A percentile compares a stretch with the other conserved stretches of the same genome.
These are phyloP conservation scores for Tor tambroides DNA, from an alignment of 2,113 vertebrate genomes.

Conservation along the genomic window DNA sequence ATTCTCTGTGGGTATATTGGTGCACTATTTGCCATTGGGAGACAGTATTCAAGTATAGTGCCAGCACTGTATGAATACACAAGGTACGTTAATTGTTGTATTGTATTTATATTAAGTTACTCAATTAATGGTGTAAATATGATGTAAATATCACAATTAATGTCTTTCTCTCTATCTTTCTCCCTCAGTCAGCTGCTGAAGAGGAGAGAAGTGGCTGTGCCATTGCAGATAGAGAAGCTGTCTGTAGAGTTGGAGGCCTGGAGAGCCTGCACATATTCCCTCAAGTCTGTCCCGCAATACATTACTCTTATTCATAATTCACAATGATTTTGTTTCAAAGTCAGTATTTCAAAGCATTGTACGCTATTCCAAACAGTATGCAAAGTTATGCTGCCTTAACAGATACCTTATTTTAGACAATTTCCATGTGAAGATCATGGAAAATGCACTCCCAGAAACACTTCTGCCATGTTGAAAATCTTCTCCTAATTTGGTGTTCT, in stretches of 20 bases:
- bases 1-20: slow-evolving; percentile 92
- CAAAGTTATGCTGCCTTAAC: too few relatives aligned
- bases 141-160: too few relatives aligned
- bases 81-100: slow-evolving; percentile 74
- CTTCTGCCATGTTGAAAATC: too few relatives aligned
- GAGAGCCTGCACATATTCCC: slow-evolving; percentile 82
- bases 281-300: slow-evolving; percentile 39
- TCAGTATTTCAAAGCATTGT: too few relatives aligned
- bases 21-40: slow-evolving; percentile 87
- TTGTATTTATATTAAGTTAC: not conserved
- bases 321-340: too few relatives aligned
- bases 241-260: slow-evolving; percentile 91
- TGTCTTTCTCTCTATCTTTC: not conserved
- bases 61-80: slow-evolving; percentile 97
- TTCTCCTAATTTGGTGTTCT: too few relatives aligned
- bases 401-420: too few relatives aligned
- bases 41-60: slow-evolving; percentile 88
- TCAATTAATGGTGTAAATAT: not conserved
- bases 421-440: too few relatives aligned
- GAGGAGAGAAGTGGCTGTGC: slow-evolving; percentile 87
- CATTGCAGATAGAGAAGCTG: slow-evolving; percentile 89
- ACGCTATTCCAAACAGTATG: too few relatives aligned
- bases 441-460: too few relatives aligned
- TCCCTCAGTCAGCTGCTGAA: slow-evolving; percentile 90
- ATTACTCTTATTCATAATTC: too few relatives aligned